Base-by-base conservation (phyloP, 2,797 vertebrate species). In the Graptemys geographica region DNA sequence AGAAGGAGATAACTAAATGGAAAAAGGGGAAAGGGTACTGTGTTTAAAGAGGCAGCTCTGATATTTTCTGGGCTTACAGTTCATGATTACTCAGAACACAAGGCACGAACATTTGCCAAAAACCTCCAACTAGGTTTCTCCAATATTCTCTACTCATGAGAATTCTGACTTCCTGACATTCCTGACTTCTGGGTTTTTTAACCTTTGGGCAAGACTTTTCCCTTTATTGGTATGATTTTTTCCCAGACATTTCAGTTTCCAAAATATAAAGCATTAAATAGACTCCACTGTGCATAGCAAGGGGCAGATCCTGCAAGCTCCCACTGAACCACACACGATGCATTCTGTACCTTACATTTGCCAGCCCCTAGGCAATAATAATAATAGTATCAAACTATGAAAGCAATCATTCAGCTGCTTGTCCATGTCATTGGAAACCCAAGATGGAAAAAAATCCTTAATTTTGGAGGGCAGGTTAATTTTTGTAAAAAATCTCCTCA, bases 1-100 rank as follows among this genome's bases (percentile, higher is more conserved):
- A 90, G 90, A 96, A 91, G 87, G 79, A 96, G 84, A 95, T 96
- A 96, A 97, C 95, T 97, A 96, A 93, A 97, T 95, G 95, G 90
- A 94, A 87, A 90, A 83, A 78, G 88, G 90, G 90, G 62, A 80
- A 72, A 94, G 87, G 95, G 88, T 94, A 86, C 53, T 95, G 88
- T 89, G 80, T 79, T 86, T 90, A 96, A 94, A 95, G 72, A 91
- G 47, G 79, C 74, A 95, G 69, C 65, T 85, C 82, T 79, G 89
- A 1, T 27, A 78, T 97, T 95, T 94, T 95, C 69, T 65, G 81
- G 62, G 84, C 59, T 96, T 94, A 93, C 1, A 0, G 27, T 53
- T 96, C 84, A 51, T 83, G 55, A 57, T 89, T 95, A 83, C 82
- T 95, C 51, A n/a, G 44, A 93, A 65, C 19, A 69, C 59, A 93